phyloP scores from a whole-genome alignment of 2,797 vertebrate genomes.

The Dallia pectoralis region DNA sequence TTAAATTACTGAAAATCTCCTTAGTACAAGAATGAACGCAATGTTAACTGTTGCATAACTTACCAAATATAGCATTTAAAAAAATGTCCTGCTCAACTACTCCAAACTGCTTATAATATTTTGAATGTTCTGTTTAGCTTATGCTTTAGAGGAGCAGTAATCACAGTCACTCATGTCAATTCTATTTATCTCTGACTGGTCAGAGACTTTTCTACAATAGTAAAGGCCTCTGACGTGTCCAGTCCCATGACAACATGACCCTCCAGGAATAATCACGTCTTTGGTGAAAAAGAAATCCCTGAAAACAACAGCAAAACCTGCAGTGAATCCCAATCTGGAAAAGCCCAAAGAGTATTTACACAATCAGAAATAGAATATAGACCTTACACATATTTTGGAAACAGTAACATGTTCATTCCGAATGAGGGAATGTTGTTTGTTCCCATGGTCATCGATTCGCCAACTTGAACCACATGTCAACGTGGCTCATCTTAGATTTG shows the following conservation, averaged over 20 bases:
- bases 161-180: background rate
- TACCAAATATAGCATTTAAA: background rate
- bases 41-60: background rate
- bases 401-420: background rate
- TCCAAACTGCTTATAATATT: background rate
- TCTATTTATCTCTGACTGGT: too few species aligned
- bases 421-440: background rate
- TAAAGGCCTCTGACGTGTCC: background rate
- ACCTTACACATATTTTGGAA: background rate
- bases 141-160: background rate
- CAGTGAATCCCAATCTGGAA: background rate
- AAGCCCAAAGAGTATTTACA: background rate
- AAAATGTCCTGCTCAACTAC: background rate
- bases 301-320: background rate
- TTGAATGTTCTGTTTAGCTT: background rate
- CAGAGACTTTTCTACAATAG: background rate
- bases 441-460: constrained; percentile 4
- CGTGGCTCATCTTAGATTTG: background rate
- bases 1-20: background rate
- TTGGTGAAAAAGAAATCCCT: background rate
- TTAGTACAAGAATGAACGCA: background rate
- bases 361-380: background rate
- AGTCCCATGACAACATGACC: background rate
- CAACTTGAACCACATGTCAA: constrained; percentile 23
- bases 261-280: background rate